Evolutionary conservation across 2,797 vertebrate species (phyloP).

Genomic region (Rachycentron canadum): DNA sequence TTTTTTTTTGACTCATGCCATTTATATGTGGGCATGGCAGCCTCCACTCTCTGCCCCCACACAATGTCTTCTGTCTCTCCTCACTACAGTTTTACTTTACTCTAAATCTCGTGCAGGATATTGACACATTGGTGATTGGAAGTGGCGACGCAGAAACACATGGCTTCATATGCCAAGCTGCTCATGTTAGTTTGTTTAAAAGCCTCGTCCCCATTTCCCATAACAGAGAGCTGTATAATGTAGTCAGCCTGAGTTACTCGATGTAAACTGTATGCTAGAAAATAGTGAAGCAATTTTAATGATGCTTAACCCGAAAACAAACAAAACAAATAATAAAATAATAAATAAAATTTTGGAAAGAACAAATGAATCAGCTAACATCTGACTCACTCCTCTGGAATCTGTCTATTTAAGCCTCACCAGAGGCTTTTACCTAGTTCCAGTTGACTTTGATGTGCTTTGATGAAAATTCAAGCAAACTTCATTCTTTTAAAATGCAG

Average conservation of each 20-base stretch:
- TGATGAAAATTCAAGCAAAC: neutral
- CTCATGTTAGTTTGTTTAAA: slow-evolving; percentile 10
- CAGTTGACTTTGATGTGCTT: neutral
- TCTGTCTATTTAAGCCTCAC: slow-evolving; percentile 23
- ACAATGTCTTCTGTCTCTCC: neutral
- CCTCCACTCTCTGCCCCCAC: neutral
- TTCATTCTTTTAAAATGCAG: slow-evolving; percentile 7
- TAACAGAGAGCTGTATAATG: slow-evolving; percentile 17
- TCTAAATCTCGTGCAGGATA: slow-evolving; percentile 37
- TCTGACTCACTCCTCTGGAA: slow-evolving; percentile 59
- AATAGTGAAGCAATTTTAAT: slow-evolving; percentile 1
- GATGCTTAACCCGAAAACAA: slow-evolving; percentile 1
- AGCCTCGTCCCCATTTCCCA: slow-evolving; percentile 42
- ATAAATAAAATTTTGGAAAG: slow-evolving; percentile 19
- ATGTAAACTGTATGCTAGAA: slow-evolving; percentile 7
- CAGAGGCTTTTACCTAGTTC: neutral
- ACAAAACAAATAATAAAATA: slow-evolving; percentile 4
- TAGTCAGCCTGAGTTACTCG: neutral
- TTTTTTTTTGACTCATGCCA: slow-evolving; percentile 20
- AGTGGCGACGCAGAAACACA: slow-evolving; percentile 27
- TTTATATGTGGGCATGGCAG: neutral
- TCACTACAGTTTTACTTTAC: slow-evolving; percentile 38
- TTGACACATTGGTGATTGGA: slow-evolving; percentile 60
- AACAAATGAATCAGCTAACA: slow-evolving; percentile 43
- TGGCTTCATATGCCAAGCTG: slow-evolving; percentile 1